Percentiles rank a stretch among this genome's conserved stretches.
These are phyloP conservation scores for Eledone cirrhosa DNA, from an alignment of 2,888 invertebrate genomes.

Conservation along the genomic window DNA sequence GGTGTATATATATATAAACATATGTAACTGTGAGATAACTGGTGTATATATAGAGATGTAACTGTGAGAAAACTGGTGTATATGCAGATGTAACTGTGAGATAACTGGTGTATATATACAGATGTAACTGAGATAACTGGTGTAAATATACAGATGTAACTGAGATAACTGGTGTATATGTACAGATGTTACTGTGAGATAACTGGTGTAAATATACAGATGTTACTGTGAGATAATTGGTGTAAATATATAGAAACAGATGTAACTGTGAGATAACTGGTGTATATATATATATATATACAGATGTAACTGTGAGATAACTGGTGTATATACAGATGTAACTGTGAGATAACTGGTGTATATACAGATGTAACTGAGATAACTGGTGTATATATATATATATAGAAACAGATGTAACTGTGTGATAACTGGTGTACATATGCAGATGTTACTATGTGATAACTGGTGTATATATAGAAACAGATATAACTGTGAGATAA, in stretches of 20 bases:
- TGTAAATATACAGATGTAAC: slow-evolving; percentile 50
- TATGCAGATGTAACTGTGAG: slow-evolving; percentile 93
- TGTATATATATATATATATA: slow-evolving; percentile 68
- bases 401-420: slow-evolving; percentile 95
- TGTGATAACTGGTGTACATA: slow-evolving; percentile 79
- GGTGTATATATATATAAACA: slow-evolving; percentile 70
- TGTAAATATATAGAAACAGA: slow-evolving; percentile 74
- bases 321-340: slow-evolving; percentile 71
- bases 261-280: slow-evolving; percentile 92
- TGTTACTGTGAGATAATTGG: slow-evolving; percentile 92
- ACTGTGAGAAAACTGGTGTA: no score
- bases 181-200: slow-evolving; percentile 95
- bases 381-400: slow-evolving; percentile 72
- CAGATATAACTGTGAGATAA: slow-evolving; percentile 93
- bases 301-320: slow-evolving; percentile 93
- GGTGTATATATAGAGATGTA: slow-evolving; percentile 52
- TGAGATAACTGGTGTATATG: no score
- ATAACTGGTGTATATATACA: slow-evolving; percentile 78
- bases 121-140: slow-evolving; percentile 94
- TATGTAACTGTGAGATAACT: slow-evolving; percentile 96
- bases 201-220: slow-evolving; percentile 81
- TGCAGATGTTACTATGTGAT: slow-evolving; percentile 90
- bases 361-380: slow-evolving; percentile 94
- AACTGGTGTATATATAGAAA: slow-evolving; percentile 75
- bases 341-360: no score